phyloP scores from a whole-genome alignment of 92 coral and sea anemone species.

The Muricea muricata region DNA sequence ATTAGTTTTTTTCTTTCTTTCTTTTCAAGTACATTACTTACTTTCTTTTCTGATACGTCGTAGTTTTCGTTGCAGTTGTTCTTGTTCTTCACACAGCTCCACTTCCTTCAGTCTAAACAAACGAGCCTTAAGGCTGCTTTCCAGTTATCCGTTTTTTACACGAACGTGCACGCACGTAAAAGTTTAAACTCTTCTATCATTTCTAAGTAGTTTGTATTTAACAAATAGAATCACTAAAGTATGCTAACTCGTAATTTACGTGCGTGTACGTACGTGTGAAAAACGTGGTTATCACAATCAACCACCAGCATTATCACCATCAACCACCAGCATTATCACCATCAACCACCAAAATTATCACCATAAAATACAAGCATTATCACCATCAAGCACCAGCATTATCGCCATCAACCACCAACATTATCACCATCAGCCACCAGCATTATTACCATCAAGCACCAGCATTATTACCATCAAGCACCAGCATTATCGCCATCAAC shows the following conservation, averaged over 20 bases:
- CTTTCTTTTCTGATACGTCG: constrained; percentile 3
- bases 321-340: background rate
- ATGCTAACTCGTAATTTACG: too few relatives aligned
- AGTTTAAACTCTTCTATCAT: too few relatives aligned
- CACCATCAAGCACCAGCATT: constrained; percentile 9
- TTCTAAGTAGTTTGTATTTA: too few relatives aligned
- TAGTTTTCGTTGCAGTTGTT: constrained; percentile 20
- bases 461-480: background rate
- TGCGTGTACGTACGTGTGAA: too few relatives aligned
- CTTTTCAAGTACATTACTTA: background rate
- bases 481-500: background rate
- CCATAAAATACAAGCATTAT: background rate
- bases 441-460: constrained; percentile 16
- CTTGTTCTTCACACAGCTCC: constrained; percentile 30
- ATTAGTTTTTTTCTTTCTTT: too few relatives aligned
- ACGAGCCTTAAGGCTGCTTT: background rate
- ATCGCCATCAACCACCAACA: background rate
- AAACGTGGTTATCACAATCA: too few relatives aligned
- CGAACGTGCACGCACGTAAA: too few relatives aligned
- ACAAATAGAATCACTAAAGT: too few relatives aligned
- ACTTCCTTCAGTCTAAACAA: constrained; percentile 15
- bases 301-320: background rate
- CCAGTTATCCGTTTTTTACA: too few relatives aligned
- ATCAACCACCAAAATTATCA: background rate
- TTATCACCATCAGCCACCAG: background rate